Conservation (phyloP, 2,113 vertebrate genomes). For the Bufo bufo region DNA sequence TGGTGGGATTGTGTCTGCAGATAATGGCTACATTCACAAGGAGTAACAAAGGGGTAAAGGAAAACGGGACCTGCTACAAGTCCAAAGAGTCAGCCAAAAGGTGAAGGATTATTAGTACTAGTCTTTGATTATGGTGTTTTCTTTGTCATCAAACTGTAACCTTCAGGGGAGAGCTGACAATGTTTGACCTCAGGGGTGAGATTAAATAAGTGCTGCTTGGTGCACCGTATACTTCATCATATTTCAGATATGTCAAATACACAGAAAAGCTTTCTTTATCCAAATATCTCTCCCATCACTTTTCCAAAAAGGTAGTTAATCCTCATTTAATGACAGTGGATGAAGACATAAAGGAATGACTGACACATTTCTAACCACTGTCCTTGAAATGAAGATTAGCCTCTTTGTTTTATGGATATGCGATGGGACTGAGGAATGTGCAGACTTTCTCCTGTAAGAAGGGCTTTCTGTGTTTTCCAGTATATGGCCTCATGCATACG, state of each 20-base stretch:
- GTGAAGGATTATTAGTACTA: constrained; percentile 57
- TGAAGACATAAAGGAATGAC: neutral
- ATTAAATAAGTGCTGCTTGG: neutral
- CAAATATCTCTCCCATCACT: neutral
- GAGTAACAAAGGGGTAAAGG: constrained; percentile 54
- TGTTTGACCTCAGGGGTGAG: constrained; percentile 46
- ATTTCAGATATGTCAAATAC: neutral
- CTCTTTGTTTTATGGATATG: no score
- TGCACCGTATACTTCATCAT: neutral
- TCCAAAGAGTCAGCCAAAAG: constrained; percentile 65
- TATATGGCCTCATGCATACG: no score
- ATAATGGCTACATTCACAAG: constrained; percentile 67
- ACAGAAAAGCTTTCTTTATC: neutral
- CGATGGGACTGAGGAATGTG: no score
- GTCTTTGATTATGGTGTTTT: constrained; percentile 35
- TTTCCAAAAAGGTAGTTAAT: neutral
- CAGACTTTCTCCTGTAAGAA: no score
- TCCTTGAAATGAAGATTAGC: no score
- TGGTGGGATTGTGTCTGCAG: constrained; percentile 60
- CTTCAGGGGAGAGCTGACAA: constrained; percentile 22
- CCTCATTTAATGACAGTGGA: neutral
- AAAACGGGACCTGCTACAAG: constrained; percentile 67
- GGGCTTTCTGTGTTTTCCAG: no score
- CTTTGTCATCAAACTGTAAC: constrained; percentile 56
- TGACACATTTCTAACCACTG: neutral